Evolutionary conservation across 2,113 vertebrate species (phyloP).

Genomic region (Scomber scombrus): DNA sequence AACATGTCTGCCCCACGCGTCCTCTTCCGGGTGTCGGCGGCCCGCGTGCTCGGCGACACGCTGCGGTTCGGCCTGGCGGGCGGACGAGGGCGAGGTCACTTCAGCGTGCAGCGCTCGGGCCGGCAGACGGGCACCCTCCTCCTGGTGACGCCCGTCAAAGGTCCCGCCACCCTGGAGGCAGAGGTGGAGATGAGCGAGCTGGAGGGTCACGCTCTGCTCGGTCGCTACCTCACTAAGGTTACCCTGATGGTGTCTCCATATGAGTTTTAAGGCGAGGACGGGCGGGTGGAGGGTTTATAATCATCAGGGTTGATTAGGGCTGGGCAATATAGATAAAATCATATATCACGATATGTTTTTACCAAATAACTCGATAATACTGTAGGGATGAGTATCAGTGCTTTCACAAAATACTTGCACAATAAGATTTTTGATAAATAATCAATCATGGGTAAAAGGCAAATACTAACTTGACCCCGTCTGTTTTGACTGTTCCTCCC

Average conservation of each 20-base stretch:
- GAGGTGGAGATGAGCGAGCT: constrained; percentile 92
- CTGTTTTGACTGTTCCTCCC: too few species aligned
- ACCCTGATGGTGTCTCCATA: constrained; percentile 86
- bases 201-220: constrained; percentile 82
- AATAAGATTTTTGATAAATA: too few species aligned
- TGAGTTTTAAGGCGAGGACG: constrained; percentile 69
- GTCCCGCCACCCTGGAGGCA: constrained; percentile 84
- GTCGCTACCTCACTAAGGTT: constrained; percentile 89
- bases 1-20: constrained; percentile 85
- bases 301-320: too few species aligned
- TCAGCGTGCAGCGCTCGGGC: constrained; percentile 82
- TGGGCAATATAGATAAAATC: too few species aligned
- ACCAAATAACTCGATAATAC: too few species aligned
- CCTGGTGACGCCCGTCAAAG: constrained; percentile 79
- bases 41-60: constrained; percentile 82
- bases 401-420: too few species aligned
- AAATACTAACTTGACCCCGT: too few species aligned
- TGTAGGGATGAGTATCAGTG: too few species aligned
- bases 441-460: too few species aligned
- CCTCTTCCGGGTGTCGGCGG: constrained; percentile 89
- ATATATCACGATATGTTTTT: too few species aligned
- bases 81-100: constrained; percentile 70
- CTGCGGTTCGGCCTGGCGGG: constrained; percentile 85
- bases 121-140: constrained; percentile 87
- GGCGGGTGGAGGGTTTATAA: too few species aligned